Evolutionary conservation across 2,797 vertebrate genomes (phyloP).

Genomic region (Parauchenoglanis punctatus): DNA sequence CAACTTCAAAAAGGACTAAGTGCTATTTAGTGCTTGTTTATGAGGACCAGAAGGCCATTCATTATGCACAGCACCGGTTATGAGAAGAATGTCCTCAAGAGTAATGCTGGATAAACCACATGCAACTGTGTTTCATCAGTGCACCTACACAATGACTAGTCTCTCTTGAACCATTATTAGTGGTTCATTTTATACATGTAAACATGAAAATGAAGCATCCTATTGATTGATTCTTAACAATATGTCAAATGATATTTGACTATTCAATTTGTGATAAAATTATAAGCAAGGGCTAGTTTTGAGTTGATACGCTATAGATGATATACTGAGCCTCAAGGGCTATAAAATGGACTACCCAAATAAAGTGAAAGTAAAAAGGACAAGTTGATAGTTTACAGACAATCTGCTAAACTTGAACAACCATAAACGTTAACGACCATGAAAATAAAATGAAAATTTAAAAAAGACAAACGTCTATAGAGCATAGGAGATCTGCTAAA

Average conservation of each 20-base stretch:
- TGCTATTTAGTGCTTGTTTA: constrained; percentile 48
- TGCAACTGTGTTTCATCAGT: constrained; percentile 44
- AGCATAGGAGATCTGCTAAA: neutral
- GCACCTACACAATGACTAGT: constrained; percentile 23
- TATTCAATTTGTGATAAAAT: neutral
- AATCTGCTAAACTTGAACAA: neutral
- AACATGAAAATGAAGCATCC: constrained; percentile 11
- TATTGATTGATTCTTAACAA: neutral
- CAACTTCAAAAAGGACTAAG: constrained; percentile 39
- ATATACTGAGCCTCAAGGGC: neutral
- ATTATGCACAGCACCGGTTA: constrained; percentile 35
- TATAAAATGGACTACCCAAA: neutral
- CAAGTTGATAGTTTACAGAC: neutral
- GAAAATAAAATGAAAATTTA: neutral
- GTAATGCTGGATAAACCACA: constrained; percentile 46
- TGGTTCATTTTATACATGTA: constrained; percentile 27
- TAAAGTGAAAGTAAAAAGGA: neutral
- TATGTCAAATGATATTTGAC: neutral
- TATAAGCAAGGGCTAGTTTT: neutral
- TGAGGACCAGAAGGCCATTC: constrained; percentile 47
- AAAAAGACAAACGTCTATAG: neutral
- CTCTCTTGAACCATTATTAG: constrained; percentile 37
- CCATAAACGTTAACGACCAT: neutral
- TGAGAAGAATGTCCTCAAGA: constrained; percentile 50
- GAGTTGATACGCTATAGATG: neutral